A percentile compares a stretch with the other conserved stretches of the same genome.
Conservation (phyloP, 2,113 vertebrate genomes). For the Laterallus jamaicensis region DNA sequence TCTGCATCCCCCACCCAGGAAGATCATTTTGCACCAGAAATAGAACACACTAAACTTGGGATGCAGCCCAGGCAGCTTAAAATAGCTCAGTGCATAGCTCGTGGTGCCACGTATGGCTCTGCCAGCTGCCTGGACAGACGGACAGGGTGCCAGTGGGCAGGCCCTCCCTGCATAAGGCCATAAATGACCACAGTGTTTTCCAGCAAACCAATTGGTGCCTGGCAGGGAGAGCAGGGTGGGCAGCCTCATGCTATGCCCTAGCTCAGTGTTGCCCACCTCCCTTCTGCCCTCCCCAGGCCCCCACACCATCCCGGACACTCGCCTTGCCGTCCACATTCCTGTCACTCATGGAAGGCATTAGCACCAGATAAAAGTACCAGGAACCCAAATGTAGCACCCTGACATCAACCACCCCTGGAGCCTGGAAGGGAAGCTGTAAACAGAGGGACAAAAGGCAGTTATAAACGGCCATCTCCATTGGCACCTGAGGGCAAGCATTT, state of each 20-base stretch:
- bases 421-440: constrained; percentile 65
- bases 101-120: constrained; percentile 34
- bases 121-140: constrained; percentile 32
- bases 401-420: constrained; percentile 45
- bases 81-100: constrained; percentile 64
- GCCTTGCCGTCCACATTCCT: neutral
- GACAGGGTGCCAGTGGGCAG: constrained; percentile 24
- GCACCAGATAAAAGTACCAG: constrained; percentile 3
- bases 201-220: neutral
- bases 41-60: constrained; percentile 71
- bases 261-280: neutral
- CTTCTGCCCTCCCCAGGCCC: neutral
- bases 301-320: neutral
- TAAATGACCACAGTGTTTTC: constrained; percentile 65
- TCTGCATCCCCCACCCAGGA: constrained; percentile 64
- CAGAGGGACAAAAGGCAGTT: constrained; percentile 58
- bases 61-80: constrained; percentile 65
- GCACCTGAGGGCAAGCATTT: neutral
- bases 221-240: neutral
- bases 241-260: neutral
- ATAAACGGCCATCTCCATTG: neutral
- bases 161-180: constrained; percentile 41
- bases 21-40: constrained; percentile 71
- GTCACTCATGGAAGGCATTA: constrained; percentile 41
- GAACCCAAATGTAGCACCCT: constrained; percentile 52